These are phyloP conservation scores for Oxycera nigricornis DNA, from an alignment of 2,888 invertebrate species.

Conservation along the genomic window DNA sequence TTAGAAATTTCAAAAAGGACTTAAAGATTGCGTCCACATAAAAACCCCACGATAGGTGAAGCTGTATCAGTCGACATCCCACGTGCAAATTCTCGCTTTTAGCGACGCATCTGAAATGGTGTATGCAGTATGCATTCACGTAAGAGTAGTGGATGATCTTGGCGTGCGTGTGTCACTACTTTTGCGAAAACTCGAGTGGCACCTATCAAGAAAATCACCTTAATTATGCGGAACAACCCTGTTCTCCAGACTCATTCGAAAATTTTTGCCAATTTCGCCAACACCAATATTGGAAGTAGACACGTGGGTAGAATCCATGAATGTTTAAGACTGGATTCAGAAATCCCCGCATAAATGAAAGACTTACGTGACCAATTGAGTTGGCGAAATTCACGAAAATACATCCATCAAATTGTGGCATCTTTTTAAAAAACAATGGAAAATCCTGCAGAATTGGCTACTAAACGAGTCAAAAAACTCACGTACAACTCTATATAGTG, in stretches of 20 bases:
- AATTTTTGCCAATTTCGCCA: neutral
- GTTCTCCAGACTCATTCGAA: neutral
- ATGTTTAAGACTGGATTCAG: neutral
- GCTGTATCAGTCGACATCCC: neutral
- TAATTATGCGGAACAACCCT: constrained; percentile 17
- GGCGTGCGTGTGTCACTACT: neutral
- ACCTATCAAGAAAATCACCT: constrained; percentile 7
- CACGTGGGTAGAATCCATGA: neutral
- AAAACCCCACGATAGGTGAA: neutral
- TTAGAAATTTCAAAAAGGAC: no score
- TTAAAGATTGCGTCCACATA: neutral
- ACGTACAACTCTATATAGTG: neutral
- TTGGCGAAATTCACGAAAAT: neutral
- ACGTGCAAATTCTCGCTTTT: constrained; percentile 1
- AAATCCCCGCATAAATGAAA: constrained; percentile 10
- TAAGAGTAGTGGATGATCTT: neutral
- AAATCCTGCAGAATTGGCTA: constrained; percentile 14
- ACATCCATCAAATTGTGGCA: neutral
- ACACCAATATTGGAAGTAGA: no score
- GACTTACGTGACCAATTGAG: constrained; percentile 28
- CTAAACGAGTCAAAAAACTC: neutral
- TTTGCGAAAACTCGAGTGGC: constrained; percentile 1
- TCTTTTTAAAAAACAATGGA: neutral
- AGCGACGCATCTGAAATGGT: constrained; percentile 10
- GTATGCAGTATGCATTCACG: neutral